Evolutionary conservation across 2,888 invertebrate species (phyloP).

Genomic region (Lithosia quadra): DNA sequence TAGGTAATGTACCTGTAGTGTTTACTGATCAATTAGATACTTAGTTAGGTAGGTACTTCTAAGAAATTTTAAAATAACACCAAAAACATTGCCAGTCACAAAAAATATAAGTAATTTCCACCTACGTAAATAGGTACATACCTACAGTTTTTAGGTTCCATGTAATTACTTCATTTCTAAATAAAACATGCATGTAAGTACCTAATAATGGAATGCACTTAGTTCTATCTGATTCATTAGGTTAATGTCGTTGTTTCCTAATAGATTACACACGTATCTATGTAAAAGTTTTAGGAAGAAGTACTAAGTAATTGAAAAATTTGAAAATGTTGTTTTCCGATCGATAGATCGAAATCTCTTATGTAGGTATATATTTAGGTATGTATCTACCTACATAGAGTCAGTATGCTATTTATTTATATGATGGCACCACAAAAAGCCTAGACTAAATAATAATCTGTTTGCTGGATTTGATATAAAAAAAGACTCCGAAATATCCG

Average conservation of each 20-base stretch:
- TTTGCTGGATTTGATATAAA: too few relatives aligned
- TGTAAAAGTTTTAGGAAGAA: background rate
- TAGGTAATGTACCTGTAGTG: too few relatives aligned
- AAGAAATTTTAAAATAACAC: background rate
- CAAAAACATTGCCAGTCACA: background rate
- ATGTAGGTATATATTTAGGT: background rate
- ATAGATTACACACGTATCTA: background rate
- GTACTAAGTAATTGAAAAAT: background rate
- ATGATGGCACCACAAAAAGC: background rate
- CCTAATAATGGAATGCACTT: background rate
- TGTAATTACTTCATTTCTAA: too few relatives aligned
- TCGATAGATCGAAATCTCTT: background rate
- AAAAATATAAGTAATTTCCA: background rate
- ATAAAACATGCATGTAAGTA: background rate
- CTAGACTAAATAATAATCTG: background rate
- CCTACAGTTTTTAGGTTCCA: too few relatives aligned
- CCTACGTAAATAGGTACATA: background rate
- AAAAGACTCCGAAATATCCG: background rate
- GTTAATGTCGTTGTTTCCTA: conserved; percentile 1
- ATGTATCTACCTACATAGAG: too few relatives aligned
- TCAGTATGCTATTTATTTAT: too few relatives aligned
- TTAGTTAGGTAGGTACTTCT: background rate
- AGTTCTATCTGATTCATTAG: background rate
- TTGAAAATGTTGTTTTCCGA: background rate
- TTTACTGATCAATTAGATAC: background rate